These are phyloP conservation scores for Amblyopsis hoosieri DNA, from an alignment of 2,797 vertebrate genomes.

Conservation along the genomic window DNA sequence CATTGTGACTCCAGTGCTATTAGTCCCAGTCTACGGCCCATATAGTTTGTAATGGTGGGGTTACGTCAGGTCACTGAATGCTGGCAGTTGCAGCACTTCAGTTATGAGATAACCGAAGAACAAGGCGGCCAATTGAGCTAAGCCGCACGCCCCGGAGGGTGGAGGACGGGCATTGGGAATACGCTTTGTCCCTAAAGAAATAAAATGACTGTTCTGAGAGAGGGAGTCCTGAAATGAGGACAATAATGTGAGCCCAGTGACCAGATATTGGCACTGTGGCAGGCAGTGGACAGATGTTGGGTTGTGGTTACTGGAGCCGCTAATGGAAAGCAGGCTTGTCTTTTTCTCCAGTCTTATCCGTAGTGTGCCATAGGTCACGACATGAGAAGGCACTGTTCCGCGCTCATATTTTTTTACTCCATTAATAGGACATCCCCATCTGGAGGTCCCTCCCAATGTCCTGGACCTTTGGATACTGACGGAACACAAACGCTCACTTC, in stretches of 20 bases:
- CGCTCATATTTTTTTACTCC: background rate
- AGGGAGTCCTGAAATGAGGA: background rate
- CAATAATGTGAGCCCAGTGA: no score
- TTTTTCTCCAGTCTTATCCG: slow-evolving; percentile 35
- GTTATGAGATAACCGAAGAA: background rate
- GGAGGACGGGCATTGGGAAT: no score
- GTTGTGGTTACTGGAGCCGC: slow-evolving; percentile 22
- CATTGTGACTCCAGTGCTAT: background rate
- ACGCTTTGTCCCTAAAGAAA: background rate
- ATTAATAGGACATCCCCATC: background rate
- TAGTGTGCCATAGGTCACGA: slow-evolving; percentile 21
- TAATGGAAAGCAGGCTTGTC: background rate
- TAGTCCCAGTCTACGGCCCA: background rate
- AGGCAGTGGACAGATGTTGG: slow-evolving; percentile 2
- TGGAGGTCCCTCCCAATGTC: background rate
- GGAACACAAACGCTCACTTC: background rate
- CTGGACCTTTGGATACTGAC: background rate
- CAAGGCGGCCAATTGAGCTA: background rate
- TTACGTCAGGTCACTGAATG: background rate
- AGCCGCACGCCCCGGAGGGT: background rate
- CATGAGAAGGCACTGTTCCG: background rate
- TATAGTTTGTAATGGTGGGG: background rate
- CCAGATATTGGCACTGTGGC: no score
- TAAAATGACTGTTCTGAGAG: background rate
- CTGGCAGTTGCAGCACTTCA: background rate